Conservation (phyloP, 2,113 vertebrate genomes). For the Fukomys damarensis region DNA sequence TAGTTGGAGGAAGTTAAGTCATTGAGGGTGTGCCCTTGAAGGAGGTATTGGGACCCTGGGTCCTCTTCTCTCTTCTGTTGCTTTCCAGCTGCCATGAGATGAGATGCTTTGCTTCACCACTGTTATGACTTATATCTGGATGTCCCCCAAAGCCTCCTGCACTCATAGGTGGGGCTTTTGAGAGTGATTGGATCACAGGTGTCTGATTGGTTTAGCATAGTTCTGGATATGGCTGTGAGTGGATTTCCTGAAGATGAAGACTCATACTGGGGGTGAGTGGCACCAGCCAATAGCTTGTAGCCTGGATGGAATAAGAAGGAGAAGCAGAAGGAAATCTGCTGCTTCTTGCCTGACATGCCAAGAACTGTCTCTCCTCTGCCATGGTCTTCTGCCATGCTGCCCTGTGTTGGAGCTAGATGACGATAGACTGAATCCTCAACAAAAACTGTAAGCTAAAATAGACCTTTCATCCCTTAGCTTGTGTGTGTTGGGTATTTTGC, state of each 20-base stretch:
- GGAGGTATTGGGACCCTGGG: background rate
- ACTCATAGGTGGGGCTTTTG: background rate
- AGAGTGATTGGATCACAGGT: background rate
- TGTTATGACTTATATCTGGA: background rate
- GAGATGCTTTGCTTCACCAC: background rate
- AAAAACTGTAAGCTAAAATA: background rate
- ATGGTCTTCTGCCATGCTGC: background rate
- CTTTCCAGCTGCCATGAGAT: background rate
- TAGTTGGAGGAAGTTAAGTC: background rate
- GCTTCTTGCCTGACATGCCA: background rate
- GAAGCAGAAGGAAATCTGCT: background rate
- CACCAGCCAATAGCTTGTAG: background rate
- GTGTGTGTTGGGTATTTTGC: background rate
- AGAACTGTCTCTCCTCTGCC: background rate
- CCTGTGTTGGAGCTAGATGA: background rate
- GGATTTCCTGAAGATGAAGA: background rate
- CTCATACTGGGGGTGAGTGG: background rate
- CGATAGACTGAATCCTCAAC: background rate
- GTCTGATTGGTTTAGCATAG: background rate
- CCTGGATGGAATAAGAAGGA: background rate
- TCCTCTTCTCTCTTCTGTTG: background rate
- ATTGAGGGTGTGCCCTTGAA: background rate
- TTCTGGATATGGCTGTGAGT: background rate
- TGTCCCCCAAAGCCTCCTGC: background rate
- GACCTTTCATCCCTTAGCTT: background rate